Evolutionary conservation across 2,113 vertebrate species (phyloP).

Genomic region (Elephas maximus): DNA sequence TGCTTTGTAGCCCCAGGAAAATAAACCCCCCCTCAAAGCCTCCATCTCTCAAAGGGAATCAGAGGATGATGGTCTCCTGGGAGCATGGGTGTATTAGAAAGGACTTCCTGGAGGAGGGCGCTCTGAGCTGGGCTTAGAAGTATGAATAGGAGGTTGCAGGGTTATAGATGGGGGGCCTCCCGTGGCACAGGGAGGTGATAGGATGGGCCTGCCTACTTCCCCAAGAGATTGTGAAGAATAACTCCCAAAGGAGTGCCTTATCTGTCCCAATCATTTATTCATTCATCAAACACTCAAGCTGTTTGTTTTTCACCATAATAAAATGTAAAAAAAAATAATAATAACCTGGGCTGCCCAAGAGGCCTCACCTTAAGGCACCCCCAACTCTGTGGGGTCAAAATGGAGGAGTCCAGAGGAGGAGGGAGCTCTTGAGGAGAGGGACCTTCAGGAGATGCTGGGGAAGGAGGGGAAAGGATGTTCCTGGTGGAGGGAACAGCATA

Average conservation of each 20-base stretch:
- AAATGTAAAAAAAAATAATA: neutral
- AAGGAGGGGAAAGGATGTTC: neutral
- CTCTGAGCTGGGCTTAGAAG: neutral
- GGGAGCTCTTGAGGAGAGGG: neutral
- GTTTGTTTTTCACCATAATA: neutral
- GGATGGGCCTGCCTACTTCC: neutral
- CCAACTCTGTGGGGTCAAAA: neutral
- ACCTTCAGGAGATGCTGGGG: neutral
- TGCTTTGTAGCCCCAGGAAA: neutral
- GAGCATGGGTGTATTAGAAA: neutral
- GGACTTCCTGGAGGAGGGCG: neutral
- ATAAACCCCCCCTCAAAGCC: neutral
- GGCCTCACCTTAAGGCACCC: neutral
- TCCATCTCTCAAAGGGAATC: neutral
- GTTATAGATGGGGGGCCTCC: neutral
- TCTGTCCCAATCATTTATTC: neutral
- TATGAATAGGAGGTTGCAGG: neutral
- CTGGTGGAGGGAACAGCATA: neutral
- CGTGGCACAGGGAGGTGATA: neutral
- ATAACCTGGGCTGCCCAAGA: neutral
- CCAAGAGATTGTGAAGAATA: neutral
- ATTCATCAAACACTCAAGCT: neutral
- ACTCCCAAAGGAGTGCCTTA: slow-evolving; percentile 10
- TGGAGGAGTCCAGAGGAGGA: neutral
- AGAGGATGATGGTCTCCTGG: neutral